Percentiles rank a stretch among this genome's conserved stretches.
phyloP scores from a whole-genome alignment of 2,797 vertebrate species.

The Gallinago stenura region DNA sequence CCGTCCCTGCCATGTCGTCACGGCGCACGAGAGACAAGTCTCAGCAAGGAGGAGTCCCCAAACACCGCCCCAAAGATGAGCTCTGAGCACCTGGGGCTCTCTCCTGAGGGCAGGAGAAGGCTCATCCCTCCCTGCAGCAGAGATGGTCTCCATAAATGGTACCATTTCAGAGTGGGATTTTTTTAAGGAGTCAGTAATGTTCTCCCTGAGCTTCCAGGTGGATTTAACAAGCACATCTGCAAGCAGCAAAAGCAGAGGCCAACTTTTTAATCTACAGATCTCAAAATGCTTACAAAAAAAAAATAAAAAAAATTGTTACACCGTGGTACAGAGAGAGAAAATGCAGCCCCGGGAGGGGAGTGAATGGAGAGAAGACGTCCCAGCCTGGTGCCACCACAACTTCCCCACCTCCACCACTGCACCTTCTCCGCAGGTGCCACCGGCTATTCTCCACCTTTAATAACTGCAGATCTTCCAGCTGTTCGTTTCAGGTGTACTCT shows the following conservation, averaged over 20 bases:
- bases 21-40: neutral
- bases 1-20: neutral
- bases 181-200: neutral
- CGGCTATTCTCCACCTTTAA: neutral
- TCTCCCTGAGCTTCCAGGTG: neutral
- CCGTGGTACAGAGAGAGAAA: neutral
- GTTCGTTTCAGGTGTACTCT: neutral
- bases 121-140: neutral
- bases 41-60: neutral
- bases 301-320: neutral
- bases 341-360: neutral
- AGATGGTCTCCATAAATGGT: accelerated
- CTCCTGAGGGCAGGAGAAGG: neutral
- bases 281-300: neutral
- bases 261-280: neutral
- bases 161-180: accelerated
- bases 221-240: neutral
- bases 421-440: neutral
- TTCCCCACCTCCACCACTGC: neutral
- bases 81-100: neutral
- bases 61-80: neutral
- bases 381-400: neutral
- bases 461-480: neutral
- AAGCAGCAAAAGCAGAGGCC: neutral
- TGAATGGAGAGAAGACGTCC: neutral